A percentile compares a stretch with the other conserved stretches of the same genome.
Conservation (phyloP, 2,113 vertebrate species). For the Balaeniceps rex region DNA sequence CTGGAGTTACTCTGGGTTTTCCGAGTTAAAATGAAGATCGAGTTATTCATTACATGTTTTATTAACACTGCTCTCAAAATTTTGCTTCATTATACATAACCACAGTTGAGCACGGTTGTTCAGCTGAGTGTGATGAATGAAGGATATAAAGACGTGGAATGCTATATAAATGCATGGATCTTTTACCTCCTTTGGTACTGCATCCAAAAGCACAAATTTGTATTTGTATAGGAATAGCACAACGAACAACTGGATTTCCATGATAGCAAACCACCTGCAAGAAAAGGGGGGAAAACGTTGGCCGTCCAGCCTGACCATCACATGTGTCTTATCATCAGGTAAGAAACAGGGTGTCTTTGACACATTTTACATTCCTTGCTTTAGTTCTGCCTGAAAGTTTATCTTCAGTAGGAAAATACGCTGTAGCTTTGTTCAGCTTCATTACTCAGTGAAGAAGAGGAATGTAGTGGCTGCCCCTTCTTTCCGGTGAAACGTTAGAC, state of each 20-base stretch:
- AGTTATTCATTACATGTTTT: not conserved
- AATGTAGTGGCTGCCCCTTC: not conserved
- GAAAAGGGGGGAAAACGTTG: not conserved
- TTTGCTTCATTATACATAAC: not conserved
- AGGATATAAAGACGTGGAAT: not conserved
- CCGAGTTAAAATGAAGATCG: not conserved
- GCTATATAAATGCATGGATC: not conserved
- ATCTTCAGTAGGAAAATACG: not conserved
- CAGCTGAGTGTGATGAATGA: not conserved
- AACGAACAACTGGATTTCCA: constrained; percentile 78
- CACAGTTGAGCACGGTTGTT: not conserved
- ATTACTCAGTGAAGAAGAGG: accelerated
- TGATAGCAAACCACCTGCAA: constrained; percentile 80
- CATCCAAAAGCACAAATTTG: constrained; percentile 75
- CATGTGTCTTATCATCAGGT: not conserved
- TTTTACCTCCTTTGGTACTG: constrained; percentile 78
- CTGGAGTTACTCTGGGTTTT: not conserved
- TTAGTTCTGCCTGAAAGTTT: not conserved
- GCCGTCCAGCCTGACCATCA: not conserved
- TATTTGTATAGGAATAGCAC: constrained; percentile 79
- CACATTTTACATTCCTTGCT: not conserved
- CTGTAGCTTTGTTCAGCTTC: not conserved
- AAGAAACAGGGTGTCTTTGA: not conserved
- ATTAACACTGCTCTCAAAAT: not conserved
- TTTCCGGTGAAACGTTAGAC: not conserved